Evolutionary conservation across 1,140 invertebrate genomes (phyloP), one percentile per base, ranked within the genome.

Genomic region (Neodiprion virginianus): DNA sequence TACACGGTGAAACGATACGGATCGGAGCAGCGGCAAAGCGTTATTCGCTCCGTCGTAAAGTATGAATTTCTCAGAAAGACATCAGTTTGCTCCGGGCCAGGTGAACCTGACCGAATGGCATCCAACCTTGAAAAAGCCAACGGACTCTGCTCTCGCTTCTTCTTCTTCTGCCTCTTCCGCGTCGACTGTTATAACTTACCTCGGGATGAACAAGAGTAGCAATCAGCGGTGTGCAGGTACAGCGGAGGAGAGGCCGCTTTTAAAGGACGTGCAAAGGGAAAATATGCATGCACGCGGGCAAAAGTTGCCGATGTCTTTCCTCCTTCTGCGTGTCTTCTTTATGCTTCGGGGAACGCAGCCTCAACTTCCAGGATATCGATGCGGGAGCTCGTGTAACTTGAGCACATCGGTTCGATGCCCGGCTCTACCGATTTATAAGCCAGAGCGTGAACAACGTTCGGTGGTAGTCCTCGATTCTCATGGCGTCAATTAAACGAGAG

Each of bases 401-500:
- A 1, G 8, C n/a, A 61, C n/a, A 61, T 61, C 53, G 53, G 11
- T 8, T 61, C 53, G 53, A 12, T 61, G 53, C 53, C 11, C 53
- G 8, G 53, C 11, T 61, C 53, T 61, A 8, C 53, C 11, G 53
- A 61, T 61, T 14, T 14, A 11, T 12, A 69, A 17, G 21, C 7
- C 21, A 23, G 14, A 69, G 67, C 12, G 4, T 21, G 67, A 14
- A 69, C 67, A 47, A 21, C 61, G 17, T 81, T 76, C 80, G 73
- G 76, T 76, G 79, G 80, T 81, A 40, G 28, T 40, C 28, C 28
- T 40, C 28, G 2, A 40, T 40, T 82, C 80, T 81, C 28, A 40
- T 79, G 78, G 80, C 80, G 80, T 82, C 81, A 82, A 82, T 82
- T 82, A 82, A 82, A 80, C 78, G 80, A 82, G 81, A 82, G 77